A percentile compares a stretch with the other conserved stretches of the same genome.
Evolutionary conservation across 2,888 invertebrate species (phyloP).

Genomic region (Cepaea hortensis): DNA sequence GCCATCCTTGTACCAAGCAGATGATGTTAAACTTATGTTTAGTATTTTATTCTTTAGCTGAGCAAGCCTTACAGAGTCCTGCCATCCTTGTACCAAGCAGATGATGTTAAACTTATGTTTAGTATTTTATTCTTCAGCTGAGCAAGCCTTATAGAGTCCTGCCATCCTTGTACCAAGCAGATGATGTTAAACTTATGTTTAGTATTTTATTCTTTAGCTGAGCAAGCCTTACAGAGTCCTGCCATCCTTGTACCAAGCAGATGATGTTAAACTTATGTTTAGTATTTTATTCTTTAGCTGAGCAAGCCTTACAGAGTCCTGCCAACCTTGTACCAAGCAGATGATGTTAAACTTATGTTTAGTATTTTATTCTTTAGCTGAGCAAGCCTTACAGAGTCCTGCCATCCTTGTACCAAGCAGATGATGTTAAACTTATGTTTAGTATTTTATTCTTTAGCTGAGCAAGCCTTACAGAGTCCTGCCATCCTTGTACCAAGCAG

Average conservation of each 20-base stretch:
- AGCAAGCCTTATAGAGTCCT: slow-evolving; percentile 62
- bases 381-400: slow-evolving; percentile 62
- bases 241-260: not conserved
- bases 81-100: slow-evolving; percentile 61
- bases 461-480: slow-evolving; percentile 62
- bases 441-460: not conserved
- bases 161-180: slow-evolving; percentile 61
- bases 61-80: slow-evolving; percentile 62
- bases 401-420: slow-evolving; percentile 61
- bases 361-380: not conserved
- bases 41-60: not conserved
- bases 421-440: too few species aligned
- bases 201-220: too few species aligned
- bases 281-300: not conserved
- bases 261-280: too few species aligned
- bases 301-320: slow-evolving; percentile 62
- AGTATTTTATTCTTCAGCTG: not conserved
- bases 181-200: too few species aligned
- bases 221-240: too few species aligned
- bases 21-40: too few species aligned
- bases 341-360: too few species aligned
- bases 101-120: too few species aligned
- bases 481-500: slow-evolving; percentile 61
- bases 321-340: slow-evolving; percentile 63
- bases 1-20: slow-evolving; percentile 61